These are phyloP conservation scores for Hemithea aestivaria DNA, from an alignment of 2,888 invertebrate genomes.

Conservation along the genomic window DNA sequence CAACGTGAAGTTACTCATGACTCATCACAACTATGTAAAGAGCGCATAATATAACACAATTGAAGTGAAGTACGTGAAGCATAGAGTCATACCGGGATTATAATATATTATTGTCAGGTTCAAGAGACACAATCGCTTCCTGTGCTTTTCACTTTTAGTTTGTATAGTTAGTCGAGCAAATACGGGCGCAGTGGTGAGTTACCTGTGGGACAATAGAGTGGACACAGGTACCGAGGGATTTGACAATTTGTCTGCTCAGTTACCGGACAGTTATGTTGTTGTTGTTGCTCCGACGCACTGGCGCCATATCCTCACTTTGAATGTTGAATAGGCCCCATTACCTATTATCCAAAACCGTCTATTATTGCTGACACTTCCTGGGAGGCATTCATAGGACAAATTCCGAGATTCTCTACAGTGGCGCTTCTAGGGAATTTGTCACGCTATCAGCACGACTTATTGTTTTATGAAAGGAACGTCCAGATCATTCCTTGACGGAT, in stretches of 20 bases:
- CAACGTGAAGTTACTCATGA: too few relatives aligned
- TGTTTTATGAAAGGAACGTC: constrained; percentile 17
- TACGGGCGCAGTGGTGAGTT: constrained; percentile 36
- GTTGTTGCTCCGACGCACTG: constrained; percentile 51
- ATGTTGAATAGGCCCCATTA: constrained; percentile 45
- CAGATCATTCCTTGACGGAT: constrained; percentile 9
- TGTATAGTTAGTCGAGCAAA: constrained; percentile 43
- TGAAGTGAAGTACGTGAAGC: constrained; percentile 43
- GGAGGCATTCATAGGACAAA: constrained; percentile 36
- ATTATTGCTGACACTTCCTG: constrained; percentile 42
- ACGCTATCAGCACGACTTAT: constrained; percentile 20
- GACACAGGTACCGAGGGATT: constrained; percentile 50
- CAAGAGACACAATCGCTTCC: constrained; percentile 56
- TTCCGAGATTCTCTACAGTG: constrained; percentile 35
- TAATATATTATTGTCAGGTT: constrained; percentile 40
- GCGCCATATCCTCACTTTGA: constrained; percentile 53
- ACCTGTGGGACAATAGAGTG: constrained; percentile 49
- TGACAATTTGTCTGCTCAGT: constrained; percentile 44
- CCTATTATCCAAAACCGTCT: constrained; percentile 39
- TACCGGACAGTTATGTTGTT: constrained; percentile 59
- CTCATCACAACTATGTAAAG: too few relatives aligned
- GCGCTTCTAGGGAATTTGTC: constrained; percentile 36
- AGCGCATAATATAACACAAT: constrained; percentile 30
- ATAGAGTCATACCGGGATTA: constrained; percentile 51
- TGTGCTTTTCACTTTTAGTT: constrained; percentile 52